Base-by-base conservation (phyloP, 2,797 vertebrate genomes). In the Gallinago stenura region DNA sequence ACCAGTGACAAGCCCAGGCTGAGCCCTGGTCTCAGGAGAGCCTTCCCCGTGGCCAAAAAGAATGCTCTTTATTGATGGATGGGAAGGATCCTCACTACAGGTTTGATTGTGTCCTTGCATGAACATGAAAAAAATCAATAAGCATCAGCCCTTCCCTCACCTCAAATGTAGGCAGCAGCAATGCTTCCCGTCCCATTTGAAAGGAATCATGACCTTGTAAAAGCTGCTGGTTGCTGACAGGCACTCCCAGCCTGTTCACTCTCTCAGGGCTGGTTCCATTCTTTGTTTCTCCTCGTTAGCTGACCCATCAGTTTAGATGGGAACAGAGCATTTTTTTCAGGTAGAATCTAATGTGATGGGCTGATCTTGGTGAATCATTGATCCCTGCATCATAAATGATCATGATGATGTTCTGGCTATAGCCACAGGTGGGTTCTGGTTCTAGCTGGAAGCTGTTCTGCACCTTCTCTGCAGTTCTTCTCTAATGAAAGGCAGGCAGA, bases 21-120 rank as follows among this genome's bases (percentile, higher is more conserved):
- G 84, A 95, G 89, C 53, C 33, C 50, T 83, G 51, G 28, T 91
- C 93, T 73, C 85, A 82, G 70, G 80, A 89, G 86, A 83, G 57
- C 35, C 58, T 71, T 90, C 54, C 41, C 53, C 19, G 10, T 41
- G 61, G 73, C 62, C 93, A 84, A 77, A 89, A 83, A 75, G 35
- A 76, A 56, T 45, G 31, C 8, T 85, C 37, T 82, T 77, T 83
- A 57, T 57, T 79, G 89, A 75, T 13, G 5, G 43, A 24, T 64
- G 39, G 77, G 71, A 90, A 73, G 50, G 69, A 75, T 78, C 69
- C 33, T 78, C 50, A 18, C 53, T 90, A 39, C 58, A 70, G 48
- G 46, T 77, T 80, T 92, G 70, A 73, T 64, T 80, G 73, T 83
- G 85, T 83, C 45, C 35, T 76, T 71, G 15, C 35, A n/a, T 35